Evolutionary conservation across 2,797 vertebrate species (phyloP).

Genomic region (Craterocephalus amniculus): DNA sequence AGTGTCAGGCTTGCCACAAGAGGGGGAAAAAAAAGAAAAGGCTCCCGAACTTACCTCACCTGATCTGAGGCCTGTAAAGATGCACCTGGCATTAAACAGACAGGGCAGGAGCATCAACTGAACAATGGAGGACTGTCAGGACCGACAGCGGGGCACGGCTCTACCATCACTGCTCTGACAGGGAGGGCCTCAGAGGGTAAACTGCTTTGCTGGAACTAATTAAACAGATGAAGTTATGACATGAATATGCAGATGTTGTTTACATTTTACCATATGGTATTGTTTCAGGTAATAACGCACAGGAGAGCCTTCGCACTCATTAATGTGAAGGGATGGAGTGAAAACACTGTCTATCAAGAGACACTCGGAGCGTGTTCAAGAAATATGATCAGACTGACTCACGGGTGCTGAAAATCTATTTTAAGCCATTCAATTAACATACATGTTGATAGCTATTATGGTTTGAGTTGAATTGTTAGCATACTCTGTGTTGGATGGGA

Average conservation of each 20-base stretch:
- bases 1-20: slow-evolving; percentile 82
- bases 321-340: slow-evolving; percentile 91
- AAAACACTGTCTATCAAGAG: slow-evolving; percentile 86
- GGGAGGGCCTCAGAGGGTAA: slow-evolving; percentile 97
- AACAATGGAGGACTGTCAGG: slow-evolving; percentile 96
- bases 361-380: slow-evolving; percentile 80
- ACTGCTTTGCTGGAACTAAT: slow-evolving; percentile 99
- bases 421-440: slow-evolving; percentile 76
- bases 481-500: slow-evolving; percentile 5
- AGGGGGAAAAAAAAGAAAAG: slow-evolving; percentile 54
- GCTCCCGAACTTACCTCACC: slow-evolving; percentile 70
- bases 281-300: slow-evolving; percentile 98
- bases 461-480: slow-evolving; percentile 59
- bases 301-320: slow-evolving; percentile 90
- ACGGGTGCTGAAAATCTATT: slow-evolving; percentile 71
- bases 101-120: slow-evolving; percentile 82
- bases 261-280: slow-evolving; percentile 99
- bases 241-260: slow-evolving; percentile 99
- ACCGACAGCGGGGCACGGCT: slow-evolving; percentile 92
- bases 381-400: slow-evolving; percentile 73
- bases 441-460: slow-evolving; percentile 70
- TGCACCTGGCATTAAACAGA: slow-evolving; percentile 89
- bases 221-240: slow-evolving; percentile 99
- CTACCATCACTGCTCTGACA: slow-evolving; percentile 90
- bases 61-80: slow-evolving; percentile 85